phyloP scores from a whole-genome alignment of 2,113 vertebrate species.

The Triplophysa tibetana region DNA sequence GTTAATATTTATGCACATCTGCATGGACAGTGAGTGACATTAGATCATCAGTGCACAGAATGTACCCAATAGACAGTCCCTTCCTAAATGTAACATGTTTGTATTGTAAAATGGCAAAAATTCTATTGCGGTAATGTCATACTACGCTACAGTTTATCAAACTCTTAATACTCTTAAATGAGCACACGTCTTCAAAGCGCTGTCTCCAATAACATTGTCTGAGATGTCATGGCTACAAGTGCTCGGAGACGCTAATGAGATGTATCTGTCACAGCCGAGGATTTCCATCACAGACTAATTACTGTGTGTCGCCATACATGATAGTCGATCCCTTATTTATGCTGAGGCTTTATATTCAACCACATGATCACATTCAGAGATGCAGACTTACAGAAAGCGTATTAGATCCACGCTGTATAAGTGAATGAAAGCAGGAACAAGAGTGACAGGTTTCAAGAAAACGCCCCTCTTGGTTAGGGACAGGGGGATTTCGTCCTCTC shows the following conservation, averaged over 20 bases:
- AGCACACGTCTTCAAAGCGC: neutral
- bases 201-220: constrained; percentile 23
- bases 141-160: neutral
- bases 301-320: constrained; percentile 36
- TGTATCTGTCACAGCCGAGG: constrained; percentile 57
- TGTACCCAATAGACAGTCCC: no score
- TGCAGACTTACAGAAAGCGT: neutral
- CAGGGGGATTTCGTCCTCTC: neutral
- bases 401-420: neutral
- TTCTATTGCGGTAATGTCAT: neutral
- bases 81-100: no score
- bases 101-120: no score
- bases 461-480: neutral
- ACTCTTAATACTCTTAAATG: neutral
- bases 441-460: neutral
- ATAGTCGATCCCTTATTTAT: constrained; percentile 50
- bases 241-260: constrained; percentile 53
- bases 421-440: neutral
- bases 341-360: constrained; percentile 10
- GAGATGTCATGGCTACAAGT: constrained; percentile 40
- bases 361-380: neutral
- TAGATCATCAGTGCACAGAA: no score
- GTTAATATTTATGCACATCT: no score
- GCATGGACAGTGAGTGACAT: no score
- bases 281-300: constrained; percentile 44